These are phyloP conservation scores for Oncorhynchus kisutch DNA, from an alignment of 2,113 vertebrate genomes.

Conservation along the genomic window DNA sequence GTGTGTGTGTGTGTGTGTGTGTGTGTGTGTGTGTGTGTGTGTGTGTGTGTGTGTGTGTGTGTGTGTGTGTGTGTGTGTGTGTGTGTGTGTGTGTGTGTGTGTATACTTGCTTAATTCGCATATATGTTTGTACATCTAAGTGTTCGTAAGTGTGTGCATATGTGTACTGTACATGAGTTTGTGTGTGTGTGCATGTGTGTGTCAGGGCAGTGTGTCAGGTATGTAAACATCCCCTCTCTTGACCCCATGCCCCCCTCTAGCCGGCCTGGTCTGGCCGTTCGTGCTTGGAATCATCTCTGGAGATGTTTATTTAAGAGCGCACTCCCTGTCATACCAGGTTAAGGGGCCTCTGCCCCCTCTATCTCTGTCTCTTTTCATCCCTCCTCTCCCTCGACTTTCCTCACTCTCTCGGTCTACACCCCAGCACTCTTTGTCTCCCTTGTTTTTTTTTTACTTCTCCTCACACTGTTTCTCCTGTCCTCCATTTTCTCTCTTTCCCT, in stretches of 20 bases:
- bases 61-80: too few species aligned
- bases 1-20: constrained; percentile 52
- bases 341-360: constrained; percentile 54
- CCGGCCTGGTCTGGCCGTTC: constrained; percentile 51
- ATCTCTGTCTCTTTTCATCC: neutral
- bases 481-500: neutral
- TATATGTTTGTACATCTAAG: neutral
- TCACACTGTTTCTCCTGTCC: constrained; percentile 22
- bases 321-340: constrained; percentile 73
- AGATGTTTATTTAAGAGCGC: constrained; percentile 76
- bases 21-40: neutral
- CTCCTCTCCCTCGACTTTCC: constrained; percentile 41
- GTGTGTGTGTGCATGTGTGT: constrained; percentile 52
- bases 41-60: neutral
- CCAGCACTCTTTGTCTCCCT: constrained; percentile 16
- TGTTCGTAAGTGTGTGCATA: neutral
- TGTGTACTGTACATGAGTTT: neutral
- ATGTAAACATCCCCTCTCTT: neutral
- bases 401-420: constrained; percentile 42
- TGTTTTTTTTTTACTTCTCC: neutral
- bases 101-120: constrained; percentile 1
- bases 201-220: constrained; percentile 58
- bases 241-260: neutral
- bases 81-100: constrained; percentile 10
- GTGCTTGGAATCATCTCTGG: constrained; percentile 67